Conservation (phyloP, 1,140 invertebrate species). For the Trichonephila clavipes region DNA sequence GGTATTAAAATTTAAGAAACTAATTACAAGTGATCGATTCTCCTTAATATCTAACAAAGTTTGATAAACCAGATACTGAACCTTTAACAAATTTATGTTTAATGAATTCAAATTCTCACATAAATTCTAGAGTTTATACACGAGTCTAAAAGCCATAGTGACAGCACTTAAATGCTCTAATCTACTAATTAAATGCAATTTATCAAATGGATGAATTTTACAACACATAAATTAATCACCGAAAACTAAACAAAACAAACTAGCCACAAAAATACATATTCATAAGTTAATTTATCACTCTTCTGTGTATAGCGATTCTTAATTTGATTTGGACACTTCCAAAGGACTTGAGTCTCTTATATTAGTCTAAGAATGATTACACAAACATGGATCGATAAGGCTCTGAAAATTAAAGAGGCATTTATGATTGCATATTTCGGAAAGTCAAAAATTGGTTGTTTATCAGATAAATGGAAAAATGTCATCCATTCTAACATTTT, state of each 20-base stretch:
- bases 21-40: conserved; percentile 8
- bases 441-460: neutral
- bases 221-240: conserved; percentile 44
- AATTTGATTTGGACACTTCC: conserved; percentile 8
- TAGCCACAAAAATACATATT: conserved; percentile 37
- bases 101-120: conserved; percentile 44
- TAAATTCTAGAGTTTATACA: neutral
- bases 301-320: neutral
- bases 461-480: neutral
- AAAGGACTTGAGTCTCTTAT: neutral
- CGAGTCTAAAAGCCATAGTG: neutral
- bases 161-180: conserved; percentile 36
- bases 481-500: neutral
- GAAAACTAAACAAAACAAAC: conserved; percentile 30
- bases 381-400: neutral
- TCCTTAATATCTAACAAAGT: neutral
- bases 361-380: neutral
- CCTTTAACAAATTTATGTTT: conserved; percentile 27
- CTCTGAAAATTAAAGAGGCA: neutral
- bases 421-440: neutral
- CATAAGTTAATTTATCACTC: conserved; percentile 53
- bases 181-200: conserved; percentile 51
- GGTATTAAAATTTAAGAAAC: neutral
- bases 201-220: conserved; percentile 51
- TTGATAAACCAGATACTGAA: neutral